Evolutionary conservation across 2,888 invertebrate genomes (phyloP).

Genomic region (Plagodis pulveraria): DNA sequence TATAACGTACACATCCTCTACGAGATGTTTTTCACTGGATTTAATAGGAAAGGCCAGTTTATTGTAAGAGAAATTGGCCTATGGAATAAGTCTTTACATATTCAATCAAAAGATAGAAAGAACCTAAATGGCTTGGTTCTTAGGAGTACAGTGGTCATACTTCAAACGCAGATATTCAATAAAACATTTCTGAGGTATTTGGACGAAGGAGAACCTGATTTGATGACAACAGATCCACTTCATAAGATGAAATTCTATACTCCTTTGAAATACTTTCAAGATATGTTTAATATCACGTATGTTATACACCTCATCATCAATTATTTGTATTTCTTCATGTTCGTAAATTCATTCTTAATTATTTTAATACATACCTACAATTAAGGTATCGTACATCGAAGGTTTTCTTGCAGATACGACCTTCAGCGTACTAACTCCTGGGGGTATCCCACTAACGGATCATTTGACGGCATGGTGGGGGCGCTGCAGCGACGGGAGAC

Average conservation of each 20-base stretch:
- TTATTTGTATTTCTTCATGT: too few relatives aligned
- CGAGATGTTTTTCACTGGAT: constrained; percentile 84
- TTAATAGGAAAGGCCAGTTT: constrained; percentile 77
- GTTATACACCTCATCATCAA: constrained; percentile 40
- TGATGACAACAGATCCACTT: constrained; percentile 85
- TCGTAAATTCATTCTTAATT: too few relatives aligned
- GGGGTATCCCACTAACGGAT: constrained; percentile 87
- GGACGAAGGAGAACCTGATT: constrained; percentile 70
- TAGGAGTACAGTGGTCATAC: constrained; percentile 80
- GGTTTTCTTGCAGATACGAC: constrained; percentile 57
- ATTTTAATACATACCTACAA: too few relatives aligned
- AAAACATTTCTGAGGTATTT: constrained; percentile 78
- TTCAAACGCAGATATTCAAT: constrained; percentile 54
- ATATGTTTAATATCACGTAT: constrained; percentile 89
- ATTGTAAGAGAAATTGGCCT: constrained; percentile 75
- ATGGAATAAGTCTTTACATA: constrained; percentile 64
- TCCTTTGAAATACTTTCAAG: constrained; percentile 81
- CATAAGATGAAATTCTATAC: constrained; percentile 87
- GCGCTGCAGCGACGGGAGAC: constrained; percentile 82
- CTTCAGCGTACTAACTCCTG: constrained; percentile 83
- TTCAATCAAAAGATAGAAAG: constrained; percentile 66
- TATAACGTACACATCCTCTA: constrained; percentile 55
- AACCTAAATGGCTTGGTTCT: constrained; percentile 84
- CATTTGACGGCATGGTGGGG: constrained; percentile 88
- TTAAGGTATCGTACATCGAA: too few relatives aligned